phyloP scores from a whole-genome alignment of 1,140 invertebrate species.

The Trypoxylus dichotomus region DNA sequence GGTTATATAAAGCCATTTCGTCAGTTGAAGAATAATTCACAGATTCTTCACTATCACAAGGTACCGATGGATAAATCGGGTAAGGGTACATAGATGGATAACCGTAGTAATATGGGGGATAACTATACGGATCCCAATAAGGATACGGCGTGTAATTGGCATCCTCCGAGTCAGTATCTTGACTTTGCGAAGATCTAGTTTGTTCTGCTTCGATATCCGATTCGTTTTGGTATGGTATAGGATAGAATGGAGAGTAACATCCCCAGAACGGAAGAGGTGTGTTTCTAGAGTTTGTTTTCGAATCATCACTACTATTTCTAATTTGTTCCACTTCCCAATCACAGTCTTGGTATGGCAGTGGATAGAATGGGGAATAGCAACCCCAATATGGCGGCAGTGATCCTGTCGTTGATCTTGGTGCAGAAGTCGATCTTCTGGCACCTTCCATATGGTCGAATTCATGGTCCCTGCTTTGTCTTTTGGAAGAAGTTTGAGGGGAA shows the following conservation, averaged over 20 bases:
- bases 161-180: slow-evolving; percentile 25
- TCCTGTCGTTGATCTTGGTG: background rate
- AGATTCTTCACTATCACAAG: slow-evolving; percentile 50
- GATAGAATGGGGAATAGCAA: slow-evolving; percentile 38
- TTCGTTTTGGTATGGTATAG: slow-evolving; percentile 10
- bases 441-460: slow-evolving; percentile 22
- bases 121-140: slow-evolving; percentile 49
- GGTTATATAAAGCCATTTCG: slow-evolving; percentile 52
- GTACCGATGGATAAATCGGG: slow-evolving; percentile 38
- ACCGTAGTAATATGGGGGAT: slow-evolving; percentile 46
- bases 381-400: slow-evolving; percentile 40
- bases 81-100: slow-evolving; percentile 45
- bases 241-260: slow-evolving; percentile 36
- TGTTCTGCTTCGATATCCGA: background rate
- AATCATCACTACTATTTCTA: slow-evolving; percentile 29
- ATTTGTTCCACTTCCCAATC: slow-evolving; percentile 30
- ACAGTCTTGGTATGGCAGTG: slow-evolving; percentile 26
- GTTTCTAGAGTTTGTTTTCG: slow-evolving; percentile 33
- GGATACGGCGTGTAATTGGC: slow-evolving; percentile 21
- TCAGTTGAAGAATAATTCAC: slow-evolving; percentile 55
- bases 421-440: background rate
- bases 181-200: background rate
- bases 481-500: background rate
- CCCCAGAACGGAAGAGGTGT: slow-evolving; percentile 45
- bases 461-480: slow-evolving; percentile 16